These are phyloP conservation scores for Camponotus vicinus DNA, from an alignment of 1,140 invertebrate species.

Conservation along the genomic window DNA sequence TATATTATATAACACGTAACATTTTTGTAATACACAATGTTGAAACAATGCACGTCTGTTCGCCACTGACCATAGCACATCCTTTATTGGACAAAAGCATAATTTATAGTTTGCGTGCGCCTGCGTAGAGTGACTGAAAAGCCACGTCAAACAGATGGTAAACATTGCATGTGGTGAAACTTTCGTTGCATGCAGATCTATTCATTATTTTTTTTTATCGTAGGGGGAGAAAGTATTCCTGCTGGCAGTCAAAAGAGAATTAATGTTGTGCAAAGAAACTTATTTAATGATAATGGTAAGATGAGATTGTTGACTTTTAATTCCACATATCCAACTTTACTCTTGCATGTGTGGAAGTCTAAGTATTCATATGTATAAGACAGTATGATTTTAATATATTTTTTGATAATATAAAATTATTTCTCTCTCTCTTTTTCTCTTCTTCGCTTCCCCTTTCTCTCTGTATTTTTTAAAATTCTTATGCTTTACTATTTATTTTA, in stretches of 20 bases:
- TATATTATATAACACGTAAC: not conserved
- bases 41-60: not conserved
- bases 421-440: too few relatives aligned
- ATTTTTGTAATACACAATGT: not conserved
- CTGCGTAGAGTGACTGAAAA: not conserved
- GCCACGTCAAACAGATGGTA: constrained; percentile 18
- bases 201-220: not conserved
- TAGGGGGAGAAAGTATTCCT: not conserved
- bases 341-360: too few relatives aligned
- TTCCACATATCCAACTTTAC: too few relatives aligned
- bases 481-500: too few relatives aligned
- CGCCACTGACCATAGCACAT: not conserved
- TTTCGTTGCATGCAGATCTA: not conserved
- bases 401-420: too few relatives aligned
- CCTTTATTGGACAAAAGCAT: not conserved
- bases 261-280: not conserved
- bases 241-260: not conserved
- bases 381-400: too few relatives aligned
- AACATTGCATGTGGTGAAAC: not conserved
- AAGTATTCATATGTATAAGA: too few relatives aligned
- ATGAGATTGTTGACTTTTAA: not conserved
- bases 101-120: not conserved
- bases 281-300: not conserved
- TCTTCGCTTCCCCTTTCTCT: too few relatives aligned
- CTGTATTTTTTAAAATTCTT: too few relatives aligned